phyloP scores from a whole-genome alignment of 2,113 vertebrate species.

The Ariopsis seemanni region DNA sequence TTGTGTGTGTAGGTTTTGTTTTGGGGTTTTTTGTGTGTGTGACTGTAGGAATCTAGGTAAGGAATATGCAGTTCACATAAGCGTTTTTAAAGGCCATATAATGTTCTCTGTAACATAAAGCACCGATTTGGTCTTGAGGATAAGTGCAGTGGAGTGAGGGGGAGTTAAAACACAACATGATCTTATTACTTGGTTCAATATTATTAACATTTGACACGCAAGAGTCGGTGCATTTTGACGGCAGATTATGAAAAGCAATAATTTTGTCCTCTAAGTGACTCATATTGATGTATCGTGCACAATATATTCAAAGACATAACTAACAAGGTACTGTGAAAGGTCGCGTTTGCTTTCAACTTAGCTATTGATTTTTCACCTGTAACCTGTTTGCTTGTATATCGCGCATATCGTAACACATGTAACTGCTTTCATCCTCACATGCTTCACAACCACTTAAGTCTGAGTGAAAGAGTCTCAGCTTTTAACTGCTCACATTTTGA shows the following conservation, averaged over 20 bases:
- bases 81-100: neutral
- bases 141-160: neutral
- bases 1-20: neutral
- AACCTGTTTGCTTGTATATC: neutral
- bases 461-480: neutral
- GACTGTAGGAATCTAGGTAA: neutral
- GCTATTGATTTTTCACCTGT: constrained; percentile 14
- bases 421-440: neutral
- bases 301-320: neutral
- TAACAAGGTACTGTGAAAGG: neutral
- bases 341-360: neutral
- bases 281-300: neutral
- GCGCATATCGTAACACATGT: neutral
- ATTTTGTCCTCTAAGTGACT: neutral
- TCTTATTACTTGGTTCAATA: neutral
- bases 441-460: neutral
- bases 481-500: neutral
- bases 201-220: neutral
- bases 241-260: neutral
- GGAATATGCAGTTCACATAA: neutral
- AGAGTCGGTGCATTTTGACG: neutral
- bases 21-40: neutral
- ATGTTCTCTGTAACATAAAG: neutral
- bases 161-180: neutral
- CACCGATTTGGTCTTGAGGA: neutral